Conservation (phyloP, 2,797 vertebrate species). For the Enteromius fasciolatus region DNA sequence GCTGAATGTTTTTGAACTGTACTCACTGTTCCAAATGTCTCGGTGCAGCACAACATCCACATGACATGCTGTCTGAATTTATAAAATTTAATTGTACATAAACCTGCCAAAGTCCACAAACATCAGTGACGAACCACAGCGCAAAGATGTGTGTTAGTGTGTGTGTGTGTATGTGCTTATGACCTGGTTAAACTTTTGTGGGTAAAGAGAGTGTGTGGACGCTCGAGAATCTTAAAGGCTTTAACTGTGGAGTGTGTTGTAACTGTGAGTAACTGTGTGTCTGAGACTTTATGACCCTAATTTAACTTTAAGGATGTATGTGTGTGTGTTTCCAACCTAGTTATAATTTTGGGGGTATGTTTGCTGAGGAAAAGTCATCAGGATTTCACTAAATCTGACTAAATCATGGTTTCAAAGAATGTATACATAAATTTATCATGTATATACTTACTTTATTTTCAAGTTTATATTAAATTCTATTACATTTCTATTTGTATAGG, state of each 20-base stretch:
- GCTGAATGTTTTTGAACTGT: slow-evolving; percentile 1
- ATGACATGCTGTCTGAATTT: slow-evolving; percentile 45
- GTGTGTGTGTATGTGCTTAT: slow-evolving; percentile 49
- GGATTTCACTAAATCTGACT: neutral
- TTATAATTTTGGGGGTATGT: neutral
- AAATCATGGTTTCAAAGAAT: neutral
- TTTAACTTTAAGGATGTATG: slow-evolving; percentile 1
- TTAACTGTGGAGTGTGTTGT: slow-evolving; percentile 19
- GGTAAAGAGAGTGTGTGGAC: slow-evolving; percentile 20
- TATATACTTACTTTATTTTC: neutral
- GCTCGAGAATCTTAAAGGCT: neutral
- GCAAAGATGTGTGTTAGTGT: slow-evolving; percentile 50
- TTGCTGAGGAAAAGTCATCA: slow-evolving; percentile 3
- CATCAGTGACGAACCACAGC: slow-evolving; percentile 6
- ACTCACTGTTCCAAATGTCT: slow-evolving; percentile 20
- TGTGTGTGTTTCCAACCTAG: slow-evolving; percentile 5
- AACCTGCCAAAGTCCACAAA: slow-evolving; percentile 40
- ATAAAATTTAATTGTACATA: slow-evolving; percentile 16
- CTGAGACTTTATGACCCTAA: slow-evolving; percentile 18
- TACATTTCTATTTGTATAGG: neutral
- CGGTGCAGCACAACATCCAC: slow-evolving; percentile 6
- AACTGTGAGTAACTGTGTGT: slow-evolving; percentile 14
- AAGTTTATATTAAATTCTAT: neutral
- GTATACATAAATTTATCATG: no score
- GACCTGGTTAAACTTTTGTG: slow-evolving; percentile 38